phyloP scores from a whole-genome alignment of 2,888 invertebrate genomes.

The Apotomis betuletana region DNA sequence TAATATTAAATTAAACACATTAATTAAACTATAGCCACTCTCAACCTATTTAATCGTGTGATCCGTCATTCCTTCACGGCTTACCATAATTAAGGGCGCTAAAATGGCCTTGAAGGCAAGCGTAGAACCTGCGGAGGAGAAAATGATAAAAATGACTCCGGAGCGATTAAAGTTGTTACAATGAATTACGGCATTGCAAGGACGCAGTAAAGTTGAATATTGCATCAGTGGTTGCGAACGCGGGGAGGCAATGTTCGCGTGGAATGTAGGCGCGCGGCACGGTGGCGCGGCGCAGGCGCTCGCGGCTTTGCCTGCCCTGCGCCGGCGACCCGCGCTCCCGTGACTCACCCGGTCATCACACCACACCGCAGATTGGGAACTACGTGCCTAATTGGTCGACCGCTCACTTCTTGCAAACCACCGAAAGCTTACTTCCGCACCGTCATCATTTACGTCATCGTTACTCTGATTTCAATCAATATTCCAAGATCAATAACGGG shows the following conservation, averaged over 20 bases:
- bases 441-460: constrained; percentile 60
- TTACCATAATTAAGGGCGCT: constrained; percentile 71
- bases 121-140: constrained; percentile 65
- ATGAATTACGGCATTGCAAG: constrained; percentile 84
- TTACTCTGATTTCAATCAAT: constrained; percentile 44
- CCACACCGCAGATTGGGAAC: constrained; percentile 63
- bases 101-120: constrained; percentile 72
- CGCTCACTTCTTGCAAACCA: constrained; percentile 56
- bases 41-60: constrained; percentile 60
- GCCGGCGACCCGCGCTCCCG: constrained; percentile 48
- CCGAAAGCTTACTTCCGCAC: constrained; percentile 11
- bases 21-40: constrained; percentile 29
- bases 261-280: constrained; percentile 73
- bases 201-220: constrained; percentile 83
- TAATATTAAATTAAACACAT: constrained; percentile 33
- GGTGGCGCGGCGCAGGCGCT: constrained; percentile 45
- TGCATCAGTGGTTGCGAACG: constrained; percentile 77
- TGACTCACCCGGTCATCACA: constrained; percentile 70
- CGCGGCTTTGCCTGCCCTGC: constrained; percentile 51
- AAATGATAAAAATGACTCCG: constrained; percentile 76
- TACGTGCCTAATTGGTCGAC: constrained; percentile 64
- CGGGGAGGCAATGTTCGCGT: constrained; percentile 77
- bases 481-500: constrained; percentile 45
- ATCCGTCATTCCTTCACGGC: constrained; percentile 60
- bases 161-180: constrained; percentile 77